phyloP scores from a whole-genome alignment of 1,140 invertebrate species.

The Leptinotarsa defecta region DNA sequence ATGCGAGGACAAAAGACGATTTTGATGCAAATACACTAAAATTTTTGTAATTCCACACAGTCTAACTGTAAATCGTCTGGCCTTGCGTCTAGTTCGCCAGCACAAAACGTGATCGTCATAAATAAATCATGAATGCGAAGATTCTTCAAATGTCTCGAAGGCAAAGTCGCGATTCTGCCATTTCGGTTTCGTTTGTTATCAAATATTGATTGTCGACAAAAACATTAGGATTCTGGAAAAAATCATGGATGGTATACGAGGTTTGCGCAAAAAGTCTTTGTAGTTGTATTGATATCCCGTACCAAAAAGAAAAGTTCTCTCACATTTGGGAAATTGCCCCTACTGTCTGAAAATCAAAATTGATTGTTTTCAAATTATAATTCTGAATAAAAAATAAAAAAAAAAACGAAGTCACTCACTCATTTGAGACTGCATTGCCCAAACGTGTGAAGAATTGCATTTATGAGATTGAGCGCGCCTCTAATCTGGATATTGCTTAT shows the following conservation, averaged over 20 bases:
- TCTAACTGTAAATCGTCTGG: conserved; percentile 19
- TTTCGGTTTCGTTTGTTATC: conserved; percentile 13
- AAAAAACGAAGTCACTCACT: too few species aligned
- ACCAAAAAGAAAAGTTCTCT: too few species aligned
- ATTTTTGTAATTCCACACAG: background rate
- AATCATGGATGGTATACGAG: background rate
- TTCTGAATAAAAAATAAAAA: too few species aligned
- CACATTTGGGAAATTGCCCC: too few species aligned
- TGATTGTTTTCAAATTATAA: too few species aligned
- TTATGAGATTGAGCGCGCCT: too few species aligned
- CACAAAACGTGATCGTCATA: conserved; percentile 20
- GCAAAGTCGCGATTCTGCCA: background rate
- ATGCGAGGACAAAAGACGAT: background rate
- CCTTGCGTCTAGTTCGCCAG: background rate
- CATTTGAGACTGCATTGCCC: too few species aligned
- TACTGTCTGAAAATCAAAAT: too few species aligned
- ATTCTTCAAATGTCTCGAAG: conserved; percentile 16
- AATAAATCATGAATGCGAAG: conserved; percentile 16
- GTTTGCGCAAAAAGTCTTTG: background rate
- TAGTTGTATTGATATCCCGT: too few species aligned
- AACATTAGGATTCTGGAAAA: background rate
- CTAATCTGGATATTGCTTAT: too few species aligned
- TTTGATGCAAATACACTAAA: background rate
- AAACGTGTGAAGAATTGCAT: too few species aligned
- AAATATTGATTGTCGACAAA: conserved; percentile 1